A percentile compares a stretch with the other conserved stretches of the same genome.
Evolutionary conservation across 2,797 vertebrate species (phyloP).

Genomic region (Onychomys arenicola): DNA sequence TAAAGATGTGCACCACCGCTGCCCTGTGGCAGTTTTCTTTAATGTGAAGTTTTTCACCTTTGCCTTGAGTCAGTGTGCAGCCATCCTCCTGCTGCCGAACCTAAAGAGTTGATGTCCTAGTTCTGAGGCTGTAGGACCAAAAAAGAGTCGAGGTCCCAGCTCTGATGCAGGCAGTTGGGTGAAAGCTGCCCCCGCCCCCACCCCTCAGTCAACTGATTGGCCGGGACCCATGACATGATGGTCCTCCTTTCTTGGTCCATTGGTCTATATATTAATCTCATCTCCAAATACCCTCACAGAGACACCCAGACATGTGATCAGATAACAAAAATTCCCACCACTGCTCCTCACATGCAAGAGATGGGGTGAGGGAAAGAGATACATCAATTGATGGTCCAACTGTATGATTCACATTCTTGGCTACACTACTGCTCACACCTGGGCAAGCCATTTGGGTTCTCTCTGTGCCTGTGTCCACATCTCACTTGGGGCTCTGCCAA

Average conservation of each 20-base stretch:
- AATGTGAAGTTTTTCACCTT: neutral
- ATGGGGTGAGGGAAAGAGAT: neutral
- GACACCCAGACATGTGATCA: neutral
- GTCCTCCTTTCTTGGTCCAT: neutral
- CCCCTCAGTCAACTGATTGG: neutral
- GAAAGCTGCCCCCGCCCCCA: too few relatives aligned
- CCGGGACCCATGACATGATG: too few relatives aligned
- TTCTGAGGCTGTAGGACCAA: neutral
- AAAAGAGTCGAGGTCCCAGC: neutral
- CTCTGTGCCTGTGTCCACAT: neutral
- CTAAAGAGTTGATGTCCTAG: neutral
- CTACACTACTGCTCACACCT: rapidly evolving
- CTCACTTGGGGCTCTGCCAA: neutral
- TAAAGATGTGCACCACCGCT: neutral
- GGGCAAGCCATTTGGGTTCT: neutral
- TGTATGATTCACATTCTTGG: neutral
- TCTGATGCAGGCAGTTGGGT: neutral
- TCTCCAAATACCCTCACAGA: neutral
- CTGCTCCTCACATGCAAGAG: neutral
- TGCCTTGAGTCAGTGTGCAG: neutral
- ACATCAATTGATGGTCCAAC: neutral
- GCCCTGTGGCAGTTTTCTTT: neutral
- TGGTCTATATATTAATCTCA: neutral
- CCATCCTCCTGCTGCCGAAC: neutral
- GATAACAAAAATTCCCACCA: neutral